Percentiles rank a stretch among this genome's conserved stretches.
These are phyloP conservation scores for Ochropleura plecta DNA, from an alignment of 2,888 invertebrate species.

Conservation along the genomic window DNA sequence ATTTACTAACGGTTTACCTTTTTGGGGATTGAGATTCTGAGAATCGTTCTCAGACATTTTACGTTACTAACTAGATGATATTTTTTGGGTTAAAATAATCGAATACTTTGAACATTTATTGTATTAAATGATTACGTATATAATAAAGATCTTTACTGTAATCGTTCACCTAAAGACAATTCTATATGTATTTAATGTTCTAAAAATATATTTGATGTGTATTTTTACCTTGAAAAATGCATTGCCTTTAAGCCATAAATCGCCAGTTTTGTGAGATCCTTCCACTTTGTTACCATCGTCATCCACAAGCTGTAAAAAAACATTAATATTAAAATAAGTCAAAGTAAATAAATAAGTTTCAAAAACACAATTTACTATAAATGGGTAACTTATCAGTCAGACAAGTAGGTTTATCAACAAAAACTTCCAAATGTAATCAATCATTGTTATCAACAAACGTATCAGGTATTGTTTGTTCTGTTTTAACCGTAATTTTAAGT, in stretches of 20 bases:
- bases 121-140: background rate
- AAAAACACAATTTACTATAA: background rate
- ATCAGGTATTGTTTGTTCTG: conserved; percentile 2
- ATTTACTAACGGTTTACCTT: conserved; percentile 54
- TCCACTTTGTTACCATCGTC: conserved; percentile 65
- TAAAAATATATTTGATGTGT: background rate
- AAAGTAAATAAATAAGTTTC: background rate
- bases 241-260: conserved; percentile 76
- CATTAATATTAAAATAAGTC: conserved; percentile 13
- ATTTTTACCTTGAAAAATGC: conserved; percentile 74
- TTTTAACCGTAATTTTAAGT: background rate
- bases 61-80: conserved; percentile 1
- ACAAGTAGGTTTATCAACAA: conserved; percentile 3
- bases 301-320: conserved; percentile 69
- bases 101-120: background rate
- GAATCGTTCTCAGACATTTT: conserved; percentile 36
- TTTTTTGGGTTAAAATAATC: conserved; percentile 23
- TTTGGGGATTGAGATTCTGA: conserved; percentile 55
- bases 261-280: conserved; percentile 68
- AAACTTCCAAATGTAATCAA: conserved; percentile 24
- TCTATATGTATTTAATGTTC: background rate
- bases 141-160: background rate
- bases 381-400: conserved; percentile 11
- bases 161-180: background rate
- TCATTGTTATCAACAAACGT: conserved; percentile 30